Evolutionary conservation across 2,797 vertebrate species (phyloP).

Genomic region (Poeciliopsis gracilis): DNA sequence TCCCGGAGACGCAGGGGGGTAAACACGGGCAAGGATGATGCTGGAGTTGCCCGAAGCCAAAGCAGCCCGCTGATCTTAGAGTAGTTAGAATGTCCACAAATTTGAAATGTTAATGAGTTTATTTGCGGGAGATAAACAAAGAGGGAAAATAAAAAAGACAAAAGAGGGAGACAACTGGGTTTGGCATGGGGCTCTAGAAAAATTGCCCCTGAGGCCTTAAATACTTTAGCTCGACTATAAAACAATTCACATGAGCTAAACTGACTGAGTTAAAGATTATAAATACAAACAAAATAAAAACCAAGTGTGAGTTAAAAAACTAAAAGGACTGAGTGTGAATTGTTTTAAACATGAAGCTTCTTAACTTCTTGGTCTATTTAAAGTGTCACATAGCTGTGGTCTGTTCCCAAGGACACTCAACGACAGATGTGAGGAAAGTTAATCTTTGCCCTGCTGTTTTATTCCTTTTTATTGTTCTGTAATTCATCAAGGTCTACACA

Average conservation of each 20-base stretch:
- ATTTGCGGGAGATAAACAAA: conserved; percentile 13
- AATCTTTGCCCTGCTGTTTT: conserved; percentile 35
- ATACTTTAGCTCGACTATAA: background rate
- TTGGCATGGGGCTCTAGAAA: conserved; percentile 26
- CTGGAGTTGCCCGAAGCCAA: conserved; percentile 45
- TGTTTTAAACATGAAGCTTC: conserved; percentile 1
- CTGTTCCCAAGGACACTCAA: conserved; percentile 70
- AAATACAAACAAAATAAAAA: conserved; percentile 3
- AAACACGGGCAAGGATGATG: conserved; percentile 39
- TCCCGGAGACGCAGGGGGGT: conserved; percentile 40
- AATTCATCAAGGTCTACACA: conserved; percentile 29
- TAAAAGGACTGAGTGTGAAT: conserved; percentile 2
- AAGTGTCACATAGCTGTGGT: conserved; percentile 34
- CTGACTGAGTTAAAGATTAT: background rate
- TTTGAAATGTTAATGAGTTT: conserved; percentile 62
- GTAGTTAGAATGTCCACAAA: conserved; percentile 52
- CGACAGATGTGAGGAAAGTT: conserved; percentile 42
- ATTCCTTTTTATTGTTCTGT: conserved; percentile 14
- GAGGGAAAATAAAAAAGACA: conserved; percentile 11
- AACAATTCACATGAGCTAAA: background rate
- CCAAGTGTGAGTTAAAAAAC: conserved; percentile 5
- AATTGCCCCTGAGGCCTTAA: background rate
- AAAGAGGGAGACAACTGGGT: conserved; percentile 17
- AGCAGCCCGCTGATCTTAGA: conserved; percentile 57
- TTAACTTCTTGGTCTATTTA: conserved; percentile 43